Evolutionary conservation across 2,113 vertebrate genomes (phyloP).

Genomic region (Indri indri): DNA sequence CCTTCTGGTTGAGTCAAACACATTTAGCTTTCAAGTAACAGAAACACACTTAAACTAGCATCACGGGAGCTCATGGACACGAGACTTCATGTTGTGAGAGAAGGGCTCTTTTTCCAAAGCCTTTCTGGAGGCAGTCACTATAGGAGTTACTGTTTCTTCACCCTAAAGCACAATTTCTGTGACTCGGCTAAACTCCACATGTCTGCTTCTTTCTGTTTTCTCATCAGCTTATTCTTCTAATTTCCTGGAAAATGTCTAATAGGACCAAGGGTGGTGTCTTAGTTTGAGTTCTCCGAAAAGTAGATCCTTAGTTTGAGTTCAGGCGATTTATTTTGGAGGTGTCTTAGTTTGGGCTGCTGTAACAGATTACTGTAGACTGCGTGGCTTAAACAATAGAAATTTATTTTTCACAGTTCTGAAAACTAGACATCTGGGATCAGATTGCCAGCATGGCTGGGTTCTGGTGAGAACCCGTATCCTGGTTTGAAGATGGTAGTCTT

Average conservation of each 20-base stretch:
- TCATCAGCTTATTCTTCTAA: background rate
- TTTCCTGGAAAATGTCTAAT: conserved; percentile 38
- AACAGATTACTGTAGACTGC: background rate
- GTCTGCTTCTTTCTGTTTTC: conserved; percentile 1
- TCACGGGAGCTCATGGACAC: background rate
- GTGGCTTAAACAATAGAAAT: background rate
- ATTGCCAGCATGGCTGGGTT: background rate
- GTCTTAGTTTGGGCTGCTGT: background rate
- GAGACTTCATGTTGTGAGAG: background rate
- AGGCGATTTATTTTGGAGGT: background rate
- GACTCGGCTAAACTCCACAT: background rate
- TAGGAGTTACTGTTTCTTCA: background rate
- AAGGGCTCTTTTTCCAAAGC: background rate
- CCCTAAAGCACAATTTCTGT: background rate
- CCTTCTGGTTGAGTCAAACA: background rate
- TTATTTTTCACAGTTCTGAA: background rate
- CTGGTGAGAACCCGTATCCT: background rate
- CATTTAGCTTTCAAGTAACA: background rate
- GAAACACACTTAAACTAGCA: background rate
- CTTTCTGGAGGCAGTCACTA: background rate
- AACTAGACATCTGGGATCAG: background rate
- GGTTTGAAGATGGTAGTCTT: background rate
- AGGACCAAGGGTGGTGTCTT: background rate
- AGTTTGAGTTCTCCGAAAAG: background rate
- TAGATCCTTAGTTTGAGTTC: background rate